A percentile compares a stretch with the other conserved stretches of the same genome.
phyloP scores from a whole-genome alignment of 1,140 invertebrate genomes.

The Drosophila mojavensis region DNA sequence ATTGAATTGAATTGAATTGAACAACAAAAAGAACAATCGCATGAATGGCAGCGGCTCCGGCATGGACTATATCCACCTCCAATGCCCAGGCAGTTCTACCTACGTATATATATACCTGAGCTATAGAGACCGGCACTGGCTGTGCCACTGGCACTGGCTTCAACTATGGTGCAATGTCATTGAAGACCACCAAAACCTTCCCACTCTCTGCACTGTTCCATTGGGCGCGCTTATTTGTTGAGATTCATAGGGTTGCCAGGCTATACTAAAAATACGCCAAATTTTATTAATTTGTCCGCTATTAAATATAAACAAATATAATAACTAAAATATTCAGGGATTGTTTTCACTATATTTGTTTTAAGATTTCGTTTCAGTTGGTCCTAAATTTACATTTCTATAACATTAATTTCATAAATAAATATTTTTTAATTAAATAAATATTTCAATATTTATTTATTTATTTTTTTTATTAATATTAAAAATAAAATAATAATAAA shows the following conservation, averaged over 20 bases:
- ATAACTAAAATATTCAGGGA: no score
- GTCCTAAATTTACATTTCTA: no score
- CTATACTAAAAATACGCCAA: no score
- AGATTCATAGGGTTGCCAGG: conserved; percentile 23
- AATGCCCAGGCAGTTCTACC: conserved; percentile 26
- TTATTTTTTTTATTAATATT: no score
- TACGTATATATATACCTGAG: conserved; percentile 31
- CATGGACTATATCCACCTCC: conserved; percentile 14
- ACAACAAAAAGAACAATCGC: conserved; percentile 66
- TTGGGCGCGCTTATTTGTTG: conserved; percentile 47
- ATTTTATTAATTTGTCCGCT: no score
- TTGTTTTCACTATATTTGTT: no score
- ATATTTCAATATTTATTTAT: no score
- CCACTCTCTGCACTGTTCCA: conserved; percentile 35
- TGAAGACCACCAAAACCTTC: neutral
- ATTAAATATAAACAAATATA: no score
- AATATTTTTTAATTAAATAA: no score
- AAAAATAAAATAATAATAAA: no score
- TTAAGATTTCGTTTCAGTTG: no score
- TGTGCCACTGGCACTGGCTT: conserved; percentile 1
- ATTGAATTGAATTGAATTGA: conserved; percentile 77
- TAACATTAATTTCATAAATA: no score
- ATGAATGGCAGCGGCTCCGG: conserved; percentile 53
- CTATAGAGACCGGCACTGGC: neutral
- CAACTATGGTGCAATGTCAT: conserved; percentile 13